Evolutionary conservation across 2,888 invertebrate genomes (phyloP).

Genomic region (Xanthia togata): DNA sequence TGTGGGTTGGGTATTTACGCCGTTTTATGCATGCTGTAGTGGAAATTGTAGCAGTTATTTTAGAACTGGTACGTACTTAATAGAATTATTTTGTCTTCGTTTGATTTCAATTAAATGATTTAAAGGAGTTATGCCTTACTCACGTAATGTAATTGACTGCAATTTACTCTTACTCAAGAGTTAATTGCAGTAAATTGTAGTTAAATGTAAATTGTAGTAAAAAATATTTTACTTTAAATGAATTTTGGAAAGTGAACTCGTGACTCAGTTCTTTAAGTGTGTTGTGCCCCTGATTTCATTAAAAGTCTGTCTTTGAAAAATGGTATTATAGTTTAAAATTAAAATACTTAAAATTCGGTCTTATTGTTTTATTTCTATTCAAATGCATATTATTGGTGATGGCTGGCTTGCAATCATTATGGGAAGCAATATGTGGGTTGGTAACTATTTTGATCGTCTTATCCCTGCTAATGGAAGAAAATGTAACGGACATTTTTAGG

Average conservation of each 20-base stretch:
- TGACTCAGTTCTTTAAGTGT: not conserved
- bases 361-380: no score
- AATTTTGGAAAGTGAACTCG: not conserved
- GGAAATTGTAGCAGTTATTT: not conserved
- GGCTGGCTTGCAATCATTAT: constrained; percentile 31
- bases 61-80: not conserved
- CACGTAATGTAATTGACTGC: no score
- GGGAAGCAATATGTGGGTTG: constrained; percentile 30
- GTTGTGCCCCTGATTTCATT: not conserved
- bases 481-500: not conserved
- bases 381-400: constrained; percentile 59
- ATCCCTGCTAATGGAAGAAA: not conserved
- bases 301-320: not conserved
- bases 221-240: not conserved
- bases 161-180: no score
- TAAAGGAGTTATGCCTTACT: no score
- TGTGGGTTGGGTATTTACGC: constrained; percentile 22
- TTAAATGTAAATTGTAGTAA: not conserved
- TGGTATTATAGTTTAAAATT: no score
- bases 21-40: not conserved
- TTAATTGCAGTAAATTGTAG: not conserved
- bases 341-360: no score
- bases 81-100: not conserved
- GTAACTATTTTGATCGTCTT: constrained; percentile 8
- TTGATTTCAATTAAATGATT: not conserved